Conservation (phyloP, 2,113 vertebrate genomes). For the Collichthys lucidus region DNA sequence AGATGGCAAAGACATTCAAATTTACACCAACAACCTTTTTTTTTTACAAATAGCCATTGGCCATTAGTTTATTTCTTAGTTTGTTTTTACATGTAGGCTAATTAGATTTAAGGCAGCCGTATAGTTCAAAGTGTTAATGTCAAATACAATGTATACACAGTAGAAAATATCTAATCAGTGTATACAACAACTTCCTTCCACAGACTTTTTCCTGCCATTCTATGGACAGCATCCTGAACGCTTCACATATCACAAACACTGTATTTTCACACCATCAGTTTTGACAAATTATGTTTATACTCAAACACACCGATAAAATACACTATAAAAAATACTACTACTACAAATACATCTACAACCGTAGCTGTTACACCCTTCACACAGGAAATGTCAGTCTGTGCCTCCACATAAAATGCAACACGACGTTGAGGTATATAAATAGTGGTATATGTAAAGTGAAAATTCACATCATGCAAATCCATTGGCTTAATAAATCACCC, state of each 20-base stretch:
- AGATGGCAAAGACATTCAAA: too few relatives aligned
- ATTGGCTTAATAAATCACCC: neutral
- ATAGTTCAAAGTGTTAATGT: neutral
- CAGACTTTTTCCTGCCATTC: neutral
- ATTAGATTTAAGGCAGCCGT: neutral
- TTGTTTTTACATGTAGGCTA: neutral
- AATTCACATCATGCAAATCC: neutral
- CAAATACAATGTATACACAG: neutral
- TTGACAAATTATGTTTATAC: neutral
- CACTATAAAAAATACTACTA: too few relatives aligned
- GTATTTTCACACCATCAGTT: too few relatives aligned
- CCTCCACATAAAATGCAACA: neutral
- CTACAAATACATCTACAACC: neutral
- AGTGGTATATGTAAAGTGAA: too few relatives aligned
- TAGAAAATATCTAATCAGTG: neutral
- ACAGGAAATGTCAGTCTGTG: neutral
- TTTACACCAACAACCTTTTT: too few relatives aligned
- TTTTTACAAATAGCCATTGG: neutral
- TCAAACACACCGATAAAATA: neutral
- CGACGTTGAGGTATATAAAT: too few relatives aligned
- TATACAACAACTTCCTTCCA: neutral
- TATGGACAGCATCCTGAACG: neutral
- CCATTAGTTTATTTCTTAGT: neutral
- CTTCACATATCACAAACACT: neutral
- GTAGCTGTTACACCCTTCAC: neutral